phyloP scores from a whole-genome alignment of 2,888 invertebrate species.

The Parelbella ahira region DNA sequence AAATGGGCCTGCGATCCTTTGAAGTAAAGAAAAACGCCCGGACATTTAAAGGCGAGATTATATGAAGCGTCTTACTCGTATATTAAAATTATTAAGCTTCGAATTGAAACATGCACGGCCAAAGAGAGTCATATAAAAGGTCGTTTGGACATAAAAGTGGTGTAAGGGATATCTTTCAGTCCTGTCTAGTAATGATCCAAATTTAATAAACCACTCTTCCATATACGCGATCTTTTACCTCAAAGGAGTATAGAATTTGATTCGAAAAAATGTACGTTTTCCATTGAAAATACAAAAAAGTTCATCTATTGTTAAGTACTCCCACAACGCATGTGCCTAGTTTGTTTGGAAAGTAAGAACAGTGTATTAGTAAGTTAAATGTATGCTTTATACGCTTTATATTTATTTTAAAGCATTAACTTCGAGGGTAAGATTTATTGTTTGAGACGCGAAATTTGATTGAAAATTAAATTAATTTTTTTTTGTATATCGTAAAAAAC shows the following conservation, averaged over 20 bases:
- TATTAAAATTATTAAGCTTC: background rate
- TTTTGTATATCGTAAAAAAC: too few species aligned
- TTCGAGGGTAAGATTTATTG: too few species aligned
- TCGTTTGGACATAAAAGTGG: conserved; percentile 1
- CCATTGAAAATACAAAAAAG: conserved; percentile 41
- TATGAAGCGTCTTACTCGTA: conserved; percentile 1
- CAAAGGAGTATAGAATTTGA: conserved; percentile 8
- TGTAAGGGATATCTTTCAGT: conserved; percentile 14
- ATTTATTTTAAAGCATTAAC: too few species aligned
- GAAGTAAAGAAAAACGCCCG: background rate
- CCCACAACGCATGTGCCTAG: too few species aligned
- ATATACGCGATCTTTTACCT: conserved; percentile 2
- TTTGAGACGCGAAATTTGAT: too few species aligned
- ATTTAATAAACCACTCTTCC: conserved; percentile 6
- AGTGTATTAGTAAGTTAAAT: too few species aligned
- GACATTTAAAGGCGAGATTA: conserved; percentile 4
- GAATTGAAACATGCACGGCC: conserved; percentile 1
- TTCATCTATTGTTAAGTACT: too few species aligned
- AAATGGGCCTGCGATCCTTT: background rate
- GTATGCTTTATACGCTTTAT: too few species aligned
- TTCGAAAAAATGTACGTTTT: too few species aligned
- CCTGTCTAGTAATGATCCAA: conserved; percentile 10
- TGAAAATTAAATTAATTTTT: too few species aligned
- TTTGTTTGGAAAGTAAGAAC: too few species aligned
- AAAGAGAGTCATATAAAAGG: background rate